Evolutionary conservation across 2,888 invertebrate species (phyloP).

Genomic region (Opisthograptis luteolata): DNA sequence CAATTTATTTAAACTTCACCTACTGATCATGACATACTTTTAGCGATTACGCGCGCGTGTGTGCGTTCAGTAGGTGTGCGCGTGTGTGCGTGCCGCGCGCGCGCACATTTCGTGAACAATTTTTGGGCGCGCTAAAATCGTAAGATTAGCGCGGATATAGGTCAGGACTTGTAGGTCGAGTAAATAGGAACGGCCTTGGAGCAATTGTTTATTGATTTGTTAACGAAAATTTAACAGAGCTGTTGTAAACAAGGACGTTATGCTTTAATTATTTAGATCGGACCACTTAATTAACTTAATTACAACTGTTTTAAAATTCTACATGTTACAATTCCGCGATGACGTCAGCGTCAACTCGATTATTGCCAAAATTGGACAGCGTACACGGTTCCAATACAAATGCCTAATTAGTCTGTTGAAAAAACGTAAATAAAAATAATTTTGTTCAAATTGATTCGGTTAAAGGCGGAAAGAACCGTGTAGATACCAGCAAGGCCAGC

Average conservation of each 20-base stretch:
- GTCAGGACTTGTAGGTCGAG: slow-evolving; percentile 39
- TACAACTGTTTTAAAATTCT: background rate
- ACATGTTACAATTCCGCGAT: background rate
- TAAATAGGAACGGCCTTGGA: slow-evolving; percentile 30
- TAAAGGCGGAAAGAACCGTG: slow-evolving; percentile 81
- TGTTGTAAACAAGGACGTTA: background rate
- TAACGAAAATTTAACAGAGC: slow-evolving; percentile 1
- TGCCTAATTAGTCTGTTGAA: slow-evolving; percentile 35
- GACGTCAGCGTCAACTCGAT: slow-evolving; percentile 5
- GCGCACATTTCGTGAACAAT: slow-evolving; percentile 54
- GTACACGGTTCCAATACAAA: slow-evolving; percentile 23
- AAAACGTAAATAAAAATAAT: slow-evolving; percentile 64
- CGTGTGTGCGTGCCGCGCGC: slow-evolving; percentile 33
- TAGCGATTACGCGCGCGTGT: slow-evolving; percentile 70
- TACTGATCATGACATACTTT: slow-evolving; percentile 84
- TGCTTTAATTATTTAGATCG: too few relatives aligned
- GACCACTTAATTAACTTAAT: too few relatives aligned
- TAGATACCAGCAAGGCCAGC: slow-evolving; percentile 78
- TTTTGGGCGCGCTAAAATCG: slow-evolving; percentile 44
- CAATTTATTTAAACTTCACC: slow-evolving; percentile 83
- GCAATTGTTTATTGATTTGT: slow-evolving; percentile 9
- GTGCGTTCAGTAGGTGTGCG: slow-evolving; percentile 55
- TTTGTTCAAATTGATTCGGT: slow-evolving; percentile 78
- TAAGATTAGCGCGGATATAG: slow-evolving; percentile 30
- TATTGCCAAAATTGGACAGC: slow-evolving; percentile 4